Evolutionary conservation across 2,888 invertebrate genomes (phyloP).

Genomic region (Agrotis puta): DNA sequence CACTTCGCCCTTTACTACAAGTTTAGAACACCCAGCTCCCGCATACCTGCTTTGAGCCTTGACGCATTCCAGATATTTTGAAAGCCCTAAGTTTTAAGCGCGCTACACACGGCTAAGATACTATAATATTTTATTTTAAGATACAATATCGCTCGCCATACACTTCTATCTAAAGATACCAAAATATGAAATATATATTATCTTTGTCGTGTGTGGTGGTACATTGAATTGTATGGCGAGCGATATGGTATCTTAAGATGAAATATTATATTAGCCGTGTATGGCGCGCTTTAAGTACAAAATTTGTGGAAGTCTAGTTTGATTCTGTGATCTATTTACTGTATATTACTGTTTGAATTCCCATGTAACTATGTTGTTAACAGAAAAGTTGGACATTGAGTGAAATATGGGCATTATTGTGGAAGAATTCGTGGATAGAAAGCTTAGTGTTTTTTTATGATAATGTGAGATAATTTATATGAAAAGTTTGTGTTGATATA

Average conservation of each 20-base stretch:
- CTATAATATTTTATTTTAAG: no score
- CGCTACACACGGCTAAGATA: no score
- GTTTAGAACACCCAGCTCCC: conserved; percentile 16
- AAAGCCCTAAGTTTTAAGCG: conserved; percentile 21
- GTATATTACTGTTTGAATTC: conserved; percentile 1
- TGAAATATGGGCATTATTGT: conserved; percentile 31
- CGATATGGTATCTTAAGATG: no score
- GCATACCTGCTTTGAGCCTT: conserved; percentile 57
- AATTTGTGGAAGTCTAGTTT: conserved; percentile 24
- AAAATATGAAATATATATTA: no score
- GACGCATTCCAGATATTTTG: conserved; percentile 26
- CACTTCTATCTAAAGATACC: no score
- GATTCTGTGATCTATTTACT: conserved; percentile 22
- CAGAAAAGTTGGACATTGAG: conserved; percentile 9
- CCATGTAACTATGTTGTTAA: conserved; percentile 12
- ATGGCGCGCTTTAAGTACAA: no score
- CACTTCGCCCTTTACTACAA: conserved; percentile 29
- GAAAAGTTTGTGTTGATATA: conserved; percentile 18
- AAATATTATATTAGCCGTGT: no score
- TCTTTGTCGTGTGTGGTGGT: no score
- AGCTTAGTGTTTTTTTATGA: conserved; percentile 25
- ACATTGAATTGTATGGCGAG: no score
- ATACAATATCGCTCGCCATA: no score
- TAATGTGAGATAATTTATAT: conserved; percentile 35
- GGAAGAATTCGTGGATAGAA: conserved; percentile 17